Percentiles rank a stretch among this genome's conserved stretches.
These are phyloP conservation scores for Panzeria rudis DNA, from an alignment of 2,888 invertebrate genomes.

Conservation along the genomic window DNA sequence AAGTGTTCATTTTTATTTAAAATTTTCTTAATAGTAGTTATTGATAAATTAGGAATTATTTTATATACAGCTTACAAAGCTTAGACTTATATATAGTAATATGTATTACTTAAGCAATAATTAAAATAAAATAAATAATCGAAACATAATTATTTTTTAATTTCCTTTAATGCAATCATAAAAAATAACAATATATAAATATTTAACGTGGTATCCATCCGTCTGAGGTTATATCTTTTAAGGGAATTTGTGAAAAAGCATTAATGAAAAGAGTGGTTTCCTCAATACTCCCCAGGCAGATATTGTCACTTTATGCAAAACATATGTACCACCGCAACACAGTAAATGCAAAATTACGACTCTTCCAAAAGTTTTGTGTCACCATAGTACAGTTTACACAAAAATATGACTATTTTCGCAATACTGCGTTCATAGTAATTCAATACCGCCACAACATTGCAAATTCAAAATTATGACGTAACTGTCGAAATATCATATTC, in stretches of 20 bases:
- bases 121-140: slow-evolving; percentile 52
- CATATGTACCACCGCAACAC: too few species aligned
- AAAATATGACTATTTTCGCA: too few species aligned
- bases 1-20: slow-evolving; percentile 38
- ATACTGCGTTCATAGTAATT: too few species aligned
- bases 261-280: neutral
- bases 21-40: slow-evolving; percentile 63
- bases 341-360: too few species aligned
- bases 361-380: too few species aligned
- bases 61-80: slow-evolving; percentile 71
- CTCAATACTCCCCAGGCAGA: neutral
- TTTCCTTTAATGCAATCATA: slow-evolving; percentile 10
- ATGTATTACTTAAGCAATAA: slow-evolving; percentile 36
- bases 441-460: too few species aligned
- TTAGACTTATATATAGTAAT: slow-evolving; percentile 51
- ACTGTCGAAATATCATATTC: too few species aligned
- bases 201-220: slow-evolving; percentile 30
- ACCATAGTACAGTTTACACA: too few species aligned
- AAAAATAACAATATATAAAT: slow-evolving; percentile 43
- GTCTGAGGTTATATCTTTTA: slow-evolving; percentile 20
- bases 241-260: neutral
- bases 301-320: too few species aligned
- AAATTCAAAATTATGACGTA: too few species aligned
- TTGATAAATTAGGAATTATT: slow-evolving; percentile 67
- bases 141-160: slow-evolving; percentile 29